Conservation (phyloP, 2,888 invertebrate genomes). For the Adelognathus sp. region DNA sequence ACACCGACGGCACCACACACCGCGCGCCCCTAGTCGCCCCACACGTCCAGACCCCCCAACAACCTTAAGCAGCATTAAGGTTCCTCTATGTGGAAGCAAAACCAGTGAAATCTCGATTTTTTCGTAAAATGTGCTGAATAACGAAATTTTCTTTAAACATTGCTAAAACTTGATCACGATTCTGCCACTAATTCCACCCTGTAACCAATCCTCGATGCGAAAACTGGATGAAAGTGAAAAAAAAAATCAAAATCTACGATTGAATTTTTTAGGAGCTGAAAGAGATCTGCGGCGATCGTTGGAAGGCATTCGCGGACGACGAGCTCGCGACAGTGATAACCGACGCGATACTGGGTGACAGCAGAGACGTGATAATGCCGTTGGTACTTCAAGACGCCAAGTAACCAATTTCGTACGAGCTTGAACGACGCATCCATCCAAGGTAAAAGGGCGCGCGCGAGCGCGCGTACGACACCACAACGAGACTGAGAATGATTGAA, state of each 20-base stretch:
- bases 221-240: not conserved
- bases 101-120: too few species aligned
- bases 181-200: too few species aligned
- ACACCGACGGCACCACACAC: too few species aligned
- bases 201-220: too few species aligned
- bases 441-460: not conserved
- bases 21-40: too few species aligned
- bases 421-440: conserved; percentile 24
- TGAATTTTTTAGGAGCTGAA: conserved; percentile 82
- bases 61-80: too few species aligned
- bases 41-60: too few species aligned
- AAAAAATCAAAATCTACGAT: conserved; percentile 14
- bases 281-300: conserved; percentile 82
- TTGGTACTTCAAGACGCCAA: conserved; percentile 83
- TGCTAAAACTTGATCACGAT: too few species aligned
- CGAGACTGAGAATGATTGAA: conserved; percentile 10
- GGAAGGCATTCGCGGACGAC: conserved; percentile 83
- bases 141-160: too few species aligned
- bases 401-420: conserved; percentile 76
- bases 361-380: conserved; percentile 84
- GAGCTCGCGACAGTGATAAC: conserved; percentile 83
- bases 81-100: too few species aligned
- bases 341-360: conserved; percentile 82
- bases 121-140: too few species aligned
- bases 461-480: not conserved